A percentile compares a stretch with the other conserved stretches of the same genome.
These are phyloP conservation scores for Colostygia pectinataria DNA, from an alignment of 2,888 invertebrate species.

Conservation along the genomic window DNA sequence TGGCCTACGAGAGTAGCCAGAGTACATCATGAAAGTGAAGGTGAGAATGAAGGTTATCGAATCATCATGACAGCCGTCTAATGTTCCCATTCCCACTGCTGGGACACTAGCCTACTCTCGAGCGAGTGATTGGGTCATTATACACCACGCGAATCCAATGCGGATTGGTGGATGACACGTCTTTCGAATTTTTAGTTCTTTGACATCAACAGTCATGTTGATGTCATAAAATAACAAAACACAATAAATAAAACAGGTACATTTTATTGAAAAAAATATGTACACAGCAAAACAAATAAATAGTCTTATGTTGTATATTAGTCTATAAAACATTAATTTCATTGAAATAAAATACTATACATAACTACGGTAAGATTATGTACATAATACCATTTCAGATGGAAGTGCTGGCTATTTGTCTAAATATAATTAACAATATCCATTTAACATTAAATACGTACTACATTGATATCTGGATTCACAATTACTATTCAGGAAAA, in stretches of 20 bases:
- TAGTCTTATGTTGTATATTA: constrained; percentile 83
- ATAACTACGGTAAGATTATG: constrained; percentile 80
- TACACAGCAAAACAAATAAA: constrained; percentile 84
- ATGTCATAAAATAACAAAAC: constrained; percentile 38
- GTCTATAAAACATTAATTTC: constrained; percentile 83
- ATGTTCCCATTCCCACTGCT: no score
- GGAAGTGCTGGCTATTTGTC: constrained; percentile 66
- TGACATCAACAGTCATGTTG: no score
- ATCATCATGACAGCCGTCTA: no score
- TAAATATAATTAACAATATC: constrained; percentile 75
- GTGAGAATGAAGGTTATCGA: no score
- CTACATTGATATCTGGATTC: constrained; percentile 74
- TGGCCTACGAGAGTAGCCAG: no score
- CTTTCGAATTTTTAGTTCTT: no score
- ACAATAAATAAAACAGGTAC: constrained; percentile 79
- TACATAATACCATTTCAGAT: constrained; percentile 80
- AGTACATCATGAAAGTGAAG: no score
- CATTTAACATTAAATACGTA: constrained; percentile 77
- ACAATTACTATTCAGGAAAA: constrained; percentile 69
- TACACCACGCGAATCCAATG: no score
- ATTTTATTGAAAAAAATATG: constrained; percentile 83
- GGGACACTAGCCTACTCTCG: no score
- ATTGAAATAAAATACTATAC: constrained; percentile 83
- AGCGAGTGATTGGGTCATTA: no score
- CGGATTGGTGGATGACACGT: no score